Evolutionary conservation across 2,113 vertebrate genomes (phyloP), one percentile per base, ranked within the genome.

Genomic region (Callipepla californica): DNA sequence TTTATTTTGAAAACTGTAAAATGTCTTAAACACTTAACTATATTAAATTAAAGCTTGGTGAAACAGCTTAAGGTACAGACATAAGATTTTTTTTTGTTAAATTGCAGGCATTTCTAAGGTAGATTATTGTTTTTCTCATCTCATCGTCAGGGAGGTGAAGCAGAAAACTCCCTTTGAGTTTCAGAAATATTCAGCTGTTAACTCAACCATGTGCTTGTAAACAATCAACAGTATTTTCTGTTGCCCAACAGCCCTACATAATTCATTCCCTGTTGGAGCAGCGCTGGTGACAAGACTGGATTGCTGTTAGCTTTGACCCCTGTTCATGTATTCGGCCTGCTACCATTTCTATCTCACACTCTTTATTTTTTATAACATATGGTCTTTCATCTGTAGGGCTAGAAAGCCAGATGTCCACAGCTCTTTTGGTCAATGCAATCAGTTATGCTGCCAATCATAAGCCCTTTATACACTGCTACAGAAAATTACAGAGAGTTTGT

Each of bases 361-460:
- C 2, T 62, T 18, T 70, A 44, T 91, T 79, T 85, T 92, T 70
- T 53, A 67, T 66, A 92, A 53, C 93, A 93, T 95, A 94, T 72
- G 94, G 57, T 91, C 51, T 90, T 92, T 84, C 92, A 90, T 86
- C 82, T 91, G 68, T 68, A 84, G 66, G 87, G 77, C 61, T 72
- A 17, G 73, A 78, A 92, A 91, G 48, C 82, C 94, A 95, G 89
- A 87, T 93, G 92, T 91, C 87, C 73, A 23, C 0, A 0, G 40
- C 32, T 80, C 36, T 90, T 91, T 90, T 85, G 87, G 91, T 94
- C 93, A 91, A 86, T 72, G 48, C 48, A 40, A 55, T 91, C 89
- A 84, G 19, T 75, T 88, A 48, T 80, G 72, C 45, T 95, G 96
- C 93, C 94, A 91, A 80, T 88, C 89, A 83, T 3, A 72, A 86